These are phyloP conservation scores for Acanthochromis polyacanthus DNA, from an alignment of 2,113 vertebrate genomes.

Conservation along the genomic window DNA sequence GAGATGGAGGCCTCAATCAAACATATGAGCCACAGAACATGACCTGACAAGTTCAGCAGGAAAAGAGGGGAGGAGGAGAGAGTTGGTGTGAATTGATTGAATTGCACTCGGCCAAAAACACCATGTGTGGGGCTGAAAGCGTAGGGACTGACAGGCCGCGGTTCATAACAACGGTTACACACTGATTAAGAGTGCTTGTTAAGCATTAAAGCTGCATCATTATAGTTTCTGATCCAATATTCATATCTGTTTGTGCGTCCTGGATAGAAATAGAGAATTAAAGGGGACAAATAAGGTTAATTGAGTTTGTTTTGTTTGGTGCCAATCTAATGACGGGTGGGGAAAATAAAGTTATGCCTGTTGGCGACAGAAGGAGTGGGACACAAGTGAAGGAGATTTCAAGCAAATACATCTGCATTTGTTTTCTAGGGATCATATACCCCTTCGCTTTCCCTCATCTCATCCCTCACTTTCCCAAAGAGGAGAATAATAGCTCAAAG, in stretches of 20 bases:
- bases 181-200: constrained; percentile 30
- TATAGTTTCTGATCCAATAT: neutral
- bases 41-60: constrained; percentile 79
- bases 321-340: constrained; percentile 59
- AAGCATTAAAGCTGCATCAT: constrained; percentile 4
- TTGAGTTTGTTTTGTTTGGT: constrained; percentile 76
- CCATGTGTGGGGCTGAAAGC: constrained; percentile 65
- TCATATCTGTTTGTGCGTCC: constrained; percentile 6
- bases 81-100: constrained; percentile 81
- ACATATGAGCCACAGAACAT: constrained; percentile 72
- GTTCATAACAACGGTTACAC: constrained; percentile 16
- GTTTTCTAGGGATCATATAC: constrained; percentile 75
- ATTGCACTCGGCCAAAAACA: constrained; percentile 69
- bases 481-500: constrained; percentile 83
- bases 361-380: constrained; percentile 41
- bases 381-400: constrained; percentile 44
- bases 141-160: constrained; percentile 53
- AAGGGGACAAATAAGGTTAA: constrained; percentile 67
- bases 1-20: constrained; percentile 76
- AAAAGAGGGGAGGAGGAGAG: constrained; percentile 68
- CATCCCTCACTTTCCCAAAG: constrained; percentile 57
- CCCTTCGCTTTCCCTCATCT: constrained; percentile 41
- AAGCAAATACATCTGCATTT: constrained; percentile 59
- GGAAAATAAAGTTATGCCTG: constrained; percentile 67
- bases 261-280: constrained; percentile 35